Evolutionary conservation across 1,140 invertebrate species (phyloP).

Genomic region (Pachyrhynchus sulphureomaculatus): DNA sequence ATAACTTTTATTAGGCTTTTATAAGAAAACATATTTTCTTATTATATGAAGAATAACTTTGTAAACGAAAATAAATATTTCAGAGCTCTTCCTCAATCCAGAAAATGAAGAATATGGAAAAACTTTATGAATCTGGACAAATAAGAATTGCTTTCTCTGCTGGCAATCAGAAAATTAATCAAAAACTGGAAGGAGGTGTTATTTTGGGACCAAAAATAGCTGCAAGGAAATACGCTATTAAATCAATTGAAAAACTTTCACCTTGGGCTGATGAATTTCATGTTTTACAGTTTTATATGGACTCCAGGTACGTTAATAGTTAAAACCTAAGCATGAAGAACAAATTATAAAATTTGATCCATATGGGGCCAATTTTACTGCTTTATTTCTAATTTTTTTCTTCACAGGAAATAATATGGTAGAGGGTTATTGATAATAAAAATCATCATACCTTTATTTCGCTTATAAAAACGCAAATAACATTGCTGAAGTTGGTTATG

Average conservation of each 20-base stretch:
- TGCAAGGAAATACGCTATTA: conserved; percentile 52
- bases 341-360: no score
- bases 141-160: conserved; percentile 52
- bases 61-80: background rate
- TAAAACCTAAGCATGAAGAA: background rate
- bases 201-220: conserved; percentile 44
- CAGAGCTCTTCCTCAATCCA: conserved; percentile 62
- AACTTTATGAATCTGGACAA: conserved; percentile 57
- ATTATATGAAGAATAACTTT: no score
- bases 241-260: conserved; percentile 48
- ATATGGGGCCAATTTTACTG: no score
- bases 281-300: conserved; percentile 62
- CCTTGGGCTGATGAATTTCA: conserved; percentile 65
- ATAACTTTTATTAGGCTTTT: no score
- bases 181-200: conserved; percentile 48
- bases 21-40: no score
- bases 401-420: no score
- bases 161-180: conserved; percentile 49
- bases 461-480: no score
- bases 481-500: no score
- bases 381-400: no score
- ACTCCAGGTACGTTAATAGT: conserved; percentile 53
- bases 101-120: conserved; percentile 55
- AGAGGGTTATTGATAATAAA: no score
- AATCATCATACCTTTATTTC: no score